Base-by-base conservation (phyloP, 2,888 invertebrate species). In the Anoncus sp. region DNA sequence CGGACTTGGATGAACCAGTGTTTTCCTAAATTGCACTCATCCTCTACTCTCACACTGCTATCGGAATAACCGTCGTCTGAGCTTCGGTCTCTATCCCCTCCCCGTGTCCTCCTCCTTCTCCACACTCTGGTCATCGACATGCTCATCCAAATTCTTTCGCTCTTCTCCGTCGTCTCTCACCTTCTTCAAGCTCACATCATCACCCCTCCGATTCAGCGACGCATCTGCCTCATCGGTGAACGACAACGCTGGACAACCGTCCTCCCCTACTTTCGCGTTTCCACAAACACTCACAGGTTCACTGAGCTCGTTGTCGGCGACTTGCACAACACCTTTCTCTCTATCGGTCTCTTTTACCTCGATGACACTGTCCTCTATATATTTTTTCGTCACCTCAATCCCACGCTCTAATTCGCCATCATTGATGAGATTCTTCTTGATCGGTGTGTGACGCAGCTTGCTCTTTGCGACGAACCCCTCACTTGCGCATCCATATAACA, bases 1-100 rank as follows among this genome's bases (percentile, higher is more conserved):
- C 59, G 49, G 7, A 71, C 18, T 43, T 59, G 59, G 16, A 31
- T 14, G 10, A 35, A 57, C 59, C 70, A 70, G 22, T 57, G 47
- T 16, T 38, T 70, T 9, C 57, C 24, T 22, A 1, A 31, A 31
- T 31, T 31, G 31, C 31, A 31, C 31, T 31, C 47, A 47, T 27
- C 59, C 18, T 16, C 31, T 9, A 7, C 24, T 38, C 24, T 45
- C 38, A 20, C 70, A 14, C 31, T 31, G 31, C 31, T 7, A 3
- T 31, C 31, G 16, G 31, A 16, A 16, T 35, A 3, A 7, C 7
- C 31, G 59, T 47, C 47, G 12, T 14, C 70, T 4, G 22, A 12
- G 12, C 35, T 1, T 9, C 10, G 18, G 18, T 24, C 62, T 45
- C 45, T 53, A 1, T 47, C 51, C 55, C 55, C 55, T 35, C 2